phyloP scores from a whole-genome alignment of 2,888 invertebrate genomes.

The Caenorhabditis zanzibari region DNA sequence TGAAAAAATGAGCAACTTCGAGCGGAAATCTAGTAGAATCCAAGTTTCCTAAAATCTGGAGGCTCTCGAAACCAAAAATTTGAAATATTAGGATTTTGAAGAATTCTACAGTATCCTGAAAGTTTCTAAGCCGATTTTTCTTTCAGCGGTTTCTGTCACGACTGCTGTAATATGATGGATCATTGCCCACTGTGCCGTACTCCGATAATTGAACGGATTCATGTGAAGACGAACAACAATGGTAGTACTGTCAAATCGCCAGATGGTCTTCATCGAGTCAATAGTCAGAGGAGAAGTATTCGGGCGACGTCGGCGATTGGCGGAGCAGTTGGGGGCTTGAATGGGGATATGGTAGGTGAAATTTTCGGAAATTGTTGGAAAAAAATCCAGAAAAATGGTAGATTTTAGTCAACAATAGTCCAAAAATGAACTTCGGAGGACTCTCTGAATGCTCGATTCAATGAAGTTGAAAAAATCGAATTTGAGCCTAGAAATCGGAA shows the following conservation, averaged over 20 bases:
- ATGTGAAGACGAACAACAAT: constrained; percentile 27
- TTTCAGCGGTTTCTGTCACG: constrained; percentile 92
- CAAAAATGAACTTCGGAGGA: too few species aligned
- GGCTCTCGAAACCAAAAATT: too few species aligned
- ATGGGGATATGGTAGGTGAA: constrained; percentile 34
- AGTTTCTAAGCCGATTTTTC: constrained; percentile 81
- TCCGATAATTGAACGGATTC: constrained; percentile 85
- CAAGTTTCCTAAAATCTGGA: too few species aligned
- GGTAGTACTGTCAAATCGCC: constrained; percentile 21
- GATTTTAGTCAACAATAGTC: too few species aligned
- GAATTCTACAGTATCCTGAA: neutral
- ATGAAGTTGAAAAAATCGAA: too few species aligned
- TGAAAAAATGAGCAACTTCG: too few species aligned
- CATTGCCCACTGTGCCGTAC: constrained; percentile 93
- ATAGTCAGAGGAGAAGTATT: constrained; percentile 52
- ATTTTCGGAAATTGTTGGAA: neutral
- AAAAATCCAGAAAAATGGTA: too few species aligned
- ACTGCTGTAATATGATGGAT: constrained; percentile 89
- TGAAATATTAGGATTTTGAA: too few species aligned
- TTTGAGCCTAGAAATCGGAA: neutral
- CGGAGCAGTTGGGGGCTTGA: neutral
- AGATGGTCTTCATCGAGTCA: constrained; percentile 6
- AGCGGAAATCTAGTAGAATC: too few species aligned
- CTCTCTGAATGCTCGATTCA: too few species aligned
- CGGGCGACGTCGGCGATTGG: constrained; percentile 44